These are phyloP conservation scores for Lysandra bellargus DNA, from an alignment of 2,888 invertebrate genomes.

Conservation along the genomic window DNA sequence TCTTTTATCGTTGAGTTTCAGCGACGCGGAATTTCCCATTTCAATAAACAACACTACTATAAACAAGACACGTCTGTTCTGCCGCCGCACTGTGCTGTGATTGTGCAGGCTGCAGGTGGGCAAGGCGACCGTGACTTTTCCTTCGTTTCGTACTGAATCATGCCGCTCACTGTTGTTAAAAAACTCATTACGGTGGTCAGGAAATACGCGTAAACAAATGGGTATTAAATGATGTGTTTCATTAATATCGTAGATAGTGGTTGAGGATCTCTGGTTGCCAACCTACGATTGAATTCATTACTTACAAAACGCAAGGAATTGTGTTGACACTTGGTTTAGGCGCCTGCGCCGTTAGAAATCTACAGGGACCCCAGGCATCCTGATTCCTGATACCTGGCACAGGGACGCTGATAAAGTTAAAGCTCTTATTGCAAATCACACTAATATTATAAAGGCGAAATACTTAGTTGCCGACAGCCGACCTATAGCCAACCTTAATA, in stretches of 20 bases:
- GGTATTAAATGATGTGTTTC: background rate
- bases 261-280: background rate
- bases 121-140: slow-evolving; percentile 70
- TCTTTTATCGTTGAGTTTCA: slow-evolving; percentile 69
- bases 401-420: too few relatives aligned
- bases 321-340: too few relatives aligned
- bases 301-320: too few relatives aligned
- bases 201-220: background rate
- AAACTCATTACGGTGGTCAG: background rate
- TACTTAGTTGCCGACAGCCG: too few relatives aligned
- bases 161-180: background rate
- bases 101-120: slow-evolving; percentile 43
- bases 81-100: slow-evolving; percentile 49
- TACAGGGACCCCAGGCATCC: too few relatives aligned
- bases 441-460: too few relatives aligned
- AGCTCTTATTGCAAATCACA: too few relatives aligned
- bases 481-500: too few relatives aligned
- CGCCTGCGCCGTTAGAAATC: too few relatives aligned
- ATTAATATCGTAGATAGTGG: background rate
- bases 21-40: slow-evolving; percentile 74
- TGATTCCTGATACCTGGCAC: too few relatives aligned
- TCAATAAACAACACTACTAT: slow-evolving; percentile 34
- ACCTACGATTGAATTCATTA: background rate
- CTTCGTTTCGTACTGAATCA: slow-evolving; percentile 42
- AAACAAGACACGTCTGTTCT: slow-evolving; percentile 49